Conservation (phyloP, 2,113 vertebrate species). For the Strix uralensis region DNA sequence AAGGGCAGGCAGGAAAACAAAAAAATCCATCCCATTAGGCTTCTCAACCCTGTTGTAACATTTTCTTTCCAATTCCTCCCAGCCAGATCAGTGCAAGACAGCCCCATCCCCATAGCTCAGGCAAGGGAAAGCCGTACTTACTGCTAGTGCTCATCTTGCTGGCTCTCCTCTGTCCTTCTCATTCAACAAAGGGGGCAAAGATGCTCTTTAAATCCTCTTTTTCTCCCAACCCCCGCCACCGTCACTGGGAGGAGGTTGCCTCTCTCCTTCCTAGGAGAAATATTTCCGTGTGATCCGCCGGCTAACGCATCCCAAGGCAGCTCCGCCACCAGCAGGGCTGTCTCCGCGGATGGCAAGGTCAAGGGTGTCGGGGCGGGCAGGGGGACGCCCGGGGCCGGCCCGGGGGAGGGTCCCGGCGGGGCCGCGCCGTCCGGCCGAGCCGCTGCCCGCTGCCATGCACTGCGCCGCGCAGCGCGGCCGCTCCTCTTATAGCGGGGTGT, state of each 20-base stretch:
- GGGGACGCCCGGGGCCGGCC: neutral
- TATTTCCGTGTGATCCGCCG: neutral
- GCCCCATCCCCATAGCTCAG: constrained; percentile 41
- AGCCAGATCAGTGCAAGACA: neutral
- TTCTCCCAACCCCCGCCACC: neutral
- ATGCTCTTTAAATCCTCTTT: constrained; percentile 49
- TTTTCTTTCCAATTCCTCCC: constrained; percentile 35
- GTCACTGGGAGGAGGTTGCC: neutral
- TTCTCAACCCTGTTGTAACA: constrained; percentile 16
- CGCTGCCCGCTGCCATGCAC: neutral
- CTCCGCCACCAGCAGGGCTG: neutral
- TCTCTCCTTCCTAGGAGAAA: neutral
- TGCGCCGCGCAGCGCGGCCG: neutral
- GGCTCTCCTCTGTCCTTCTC: constrained; percentile 65
- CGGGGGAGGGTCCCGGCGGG: neutral
- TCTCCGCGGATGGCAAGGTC: constrained; percentile 28
- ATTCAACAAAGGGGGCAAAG: constrained; percentile 64
- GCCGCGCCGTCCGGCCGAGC: neutral
- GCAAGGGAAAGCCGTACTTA: constrained; percentile 70
- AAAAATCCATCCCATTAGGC: neutral
- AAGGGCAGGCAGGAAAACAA: neutral
- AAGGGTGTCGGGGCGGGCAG: neutral
- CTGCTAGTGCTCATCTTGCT: constrained; percentile 80
- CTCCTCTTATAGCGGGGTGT: constrained; percentile 31
- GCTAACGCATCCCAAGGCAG: constrained; percentile 15